Evolutionary conservation across 2,113 vertebrate species (phyloP).

Genomic region (Podarcis cretensis): DNA sequence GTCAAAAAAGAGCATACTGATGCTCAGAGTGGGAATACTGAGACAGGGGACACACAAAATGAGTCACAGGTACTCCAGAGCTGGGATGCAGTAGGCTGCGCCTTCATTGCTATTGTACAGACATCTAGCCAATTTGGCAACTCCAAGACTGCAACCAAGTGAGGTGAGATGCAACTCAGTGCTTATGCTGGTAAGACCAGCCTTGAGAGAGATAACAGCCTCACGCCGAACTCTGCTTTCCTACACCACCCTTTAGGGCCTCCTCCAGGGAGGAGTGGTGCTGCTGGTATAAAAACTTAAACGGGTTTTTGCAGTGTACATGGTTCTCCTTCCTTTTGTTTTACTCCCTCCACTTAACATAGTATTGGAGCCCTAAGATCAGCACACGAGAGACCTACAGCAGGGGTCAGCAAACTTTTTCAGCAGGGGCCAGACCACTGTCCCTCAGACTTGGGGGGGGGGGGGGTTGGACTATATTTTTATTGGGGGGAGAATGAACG

Average conservation of each 20-base stretch:
- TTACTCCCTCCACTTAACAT: too few species aligned
- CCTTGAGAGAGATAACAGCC: not conserved
- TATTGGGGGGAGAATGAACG: too few species aligned
- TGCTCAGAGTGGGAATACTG: not conserved
- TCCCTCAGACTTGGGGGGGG: too few species aligned
- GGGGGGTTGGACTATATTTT: too few species aligned
- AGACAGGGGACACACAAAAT: not conserved
- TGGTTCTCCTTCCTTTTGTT: too few species aligned
- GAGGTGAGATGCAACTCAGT: not conserved
- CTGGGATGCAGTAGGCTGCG: not conserved
- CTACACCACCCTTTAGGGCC: not conserved
- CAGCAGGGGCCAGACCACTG: too few species aligned
- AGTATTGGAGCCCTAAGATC: too few species aligned
- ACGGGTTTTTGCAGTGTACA: too few species aligned
- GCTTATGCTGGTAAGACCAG: not conserved
- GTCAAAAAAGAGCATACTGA: not conserved
- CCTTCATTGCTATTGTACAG: not conserved
- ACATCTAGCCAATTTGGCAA: not conserved
- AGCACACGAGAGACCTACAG: too few species aligned
- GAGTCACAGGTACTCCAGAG: not conserved
- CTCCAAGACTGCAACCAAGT: not conserved
- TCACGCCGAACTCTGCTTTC: not conserved
- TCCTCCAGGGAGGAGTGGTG: not conserved
- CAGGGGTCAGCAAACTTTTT: too few species aligned
- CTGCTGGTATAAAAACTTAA: too few species aligned